Percentiles rank a stretch among this genome's conserved stretches.
Evolutionary conservation across 2,797 vertebrate species (phyloP).

Genomic region (Vireo griseus): DNA sequence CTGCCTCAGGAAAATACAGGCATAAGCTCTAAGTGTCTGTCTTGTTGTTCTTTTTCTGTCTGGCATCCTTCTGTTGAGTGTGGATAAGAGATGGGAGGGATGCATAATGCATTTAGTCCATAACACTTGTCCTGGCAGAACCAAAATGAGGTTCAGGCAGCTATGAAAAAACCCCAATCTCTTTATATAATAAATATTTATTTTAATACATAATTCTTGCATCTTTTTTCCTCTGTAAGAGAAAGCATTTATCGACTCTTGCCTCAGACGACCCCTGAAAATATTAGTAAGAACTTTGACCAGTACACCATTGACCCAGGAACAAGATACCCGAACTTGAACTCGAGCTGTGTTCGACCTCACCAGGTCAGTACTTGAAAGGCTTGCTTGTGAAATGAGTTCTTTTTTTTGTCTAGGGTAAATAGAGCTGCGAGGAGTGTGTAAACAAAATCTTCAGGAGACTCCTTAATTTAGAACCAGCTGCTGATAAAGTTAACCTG

Average conservation of each 20-base stretch:
- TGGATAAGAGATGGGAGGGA: neutral
- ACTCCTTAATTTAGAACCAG: neutral
- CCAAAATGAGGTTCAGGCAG: neutral
- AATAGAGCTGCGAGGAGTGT: neutral
- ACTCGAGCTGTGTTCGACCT: constrained; percentile 85
- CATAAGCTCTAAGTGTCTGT: neutral
- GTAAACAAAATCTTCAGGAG: neutral
- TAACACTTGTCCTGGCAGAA: neutral
- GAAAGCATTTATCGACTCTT: constrained; percentile 94
- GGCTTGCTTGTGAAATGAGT: neutral
- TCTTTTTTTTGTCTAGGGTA: neutral
- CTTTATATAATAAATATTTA: neutral
- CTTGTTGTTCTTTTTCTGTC: neutral
- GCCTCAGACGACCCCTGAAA: constrained; percentile 95
- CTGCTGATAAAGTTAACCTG: neutral
- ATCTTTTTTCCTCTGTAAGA: constrained; percentile 66
- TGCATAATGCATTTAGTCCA: neutral
- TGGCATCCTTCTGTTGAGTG: neutral
- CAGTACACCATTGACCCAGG: constrained; percentile 93
- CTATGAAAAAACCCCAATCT: neutral
- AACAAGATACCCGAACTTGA: constrained; percentile 94
- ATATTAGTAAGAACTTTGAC: constrained; percentile 96
- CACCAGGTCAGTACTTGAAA: constrained; percentile 82
- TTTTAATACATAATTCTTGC: neutral
- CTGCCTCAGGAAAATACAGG: constrained; percentile 13